Percentiles rank a stretch among this genome's conserved stretches.
Evolutionary conservation across 2,888 invertebrate genomes (phyloP).

Genomic region (Chymomyza fuscimana): DNA sequence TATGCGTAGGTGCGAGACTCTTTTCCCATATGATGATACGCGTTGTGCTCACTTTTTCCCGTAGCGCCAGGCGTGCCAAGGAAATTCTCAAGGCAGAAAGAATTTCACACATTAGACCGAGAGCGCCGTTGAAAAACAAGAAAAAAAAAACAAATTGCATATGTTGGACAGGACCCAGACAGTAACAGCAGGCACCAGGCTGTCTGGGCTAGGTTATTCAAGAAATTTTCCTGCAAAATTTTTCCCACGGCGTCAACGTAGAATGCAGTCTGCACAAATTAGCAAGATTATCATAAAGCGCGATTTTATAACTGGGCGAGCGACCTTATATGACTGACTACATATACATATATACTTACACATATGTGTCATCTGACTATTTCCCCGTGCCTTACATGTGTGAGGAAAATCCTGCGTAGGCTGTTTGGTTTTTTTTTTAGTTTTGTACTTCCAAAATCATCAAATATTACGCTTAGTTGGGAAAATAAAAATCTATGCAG

Average conservation of each 20-base stretch:
- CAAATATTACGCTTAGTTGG: constrained; percentile 28
- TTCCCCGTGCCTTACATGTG: constrained; percentile 47
- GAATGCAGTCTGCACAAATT: constrained; percentile 28
- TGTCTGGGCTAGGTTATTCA: constrained; percentile 42
- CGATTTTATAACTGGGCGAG: constrained; percentile 65
- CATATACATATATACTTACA: too few species aligned
- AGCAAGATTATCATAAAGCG: constrained; percentile 43
- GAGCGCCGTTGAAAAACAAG: constrained; percentile 51
- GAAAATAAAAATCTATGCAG: constrained; percentile 36
- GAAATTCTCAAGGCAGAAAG: constrained; percentile 57
- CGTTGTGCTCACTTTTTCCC: constrained; percentile 56
- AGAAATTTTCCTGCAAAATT: constrained; percentile 53
- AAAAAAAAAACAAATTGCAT: constrained; percentile 54
- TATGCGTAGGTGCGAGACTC: constrained; percentile 63
- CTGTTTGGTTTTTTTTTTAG: constrained; percentile 55
- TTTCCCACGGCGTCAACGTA: constrained; percentile 15
- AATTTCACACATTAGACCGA: constrained; percentile 49
- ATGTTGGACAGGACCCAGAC: constrained; percentile 39
- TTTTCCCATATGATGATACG: constrained; percentile 67
- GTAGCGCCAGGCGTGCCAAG: constrained; percentile 63
- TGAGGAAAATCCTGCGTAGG: constrained; percentile 45
- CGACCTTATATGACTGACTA: not conserved
- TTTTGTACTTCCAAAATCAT: constrained; percentile 11
- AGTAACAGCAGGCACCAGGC: constrained; percentile 43
- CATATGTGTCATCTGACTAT: constrained; percentile 27